A percentile compares a stretch with the other conserved stretches of the same genome.
Conservation (phyloP, 2,888 invertebrate genomes). For the Idaea biselata region DNA sequence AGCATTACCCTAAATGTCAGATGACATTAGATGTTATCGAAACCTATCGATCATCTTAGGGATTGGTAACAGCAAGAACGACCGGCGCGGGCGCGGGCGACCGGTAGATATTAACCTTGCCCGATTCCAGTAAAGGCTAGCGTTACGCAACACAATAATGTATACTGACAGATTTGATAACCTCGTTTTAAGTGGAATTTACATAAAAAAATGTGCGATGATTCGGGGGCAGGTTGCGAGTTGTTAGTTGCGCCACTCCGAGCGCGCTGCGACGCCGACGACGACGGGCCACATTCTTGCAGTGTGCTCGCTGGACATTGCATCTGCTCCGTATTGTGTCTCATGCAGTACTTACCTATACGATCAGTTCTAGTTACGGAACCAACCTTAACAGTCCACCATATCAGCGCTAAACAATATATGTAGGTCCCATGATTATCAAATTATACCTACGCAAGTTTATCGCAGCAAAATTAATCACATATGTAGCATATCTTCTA, state of each 20-base stretch:
- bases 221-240: conserved; percentile 14
- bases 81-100: too few species aligned
- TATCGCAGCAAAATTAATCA: too few species aligned
- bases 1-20: neutral
- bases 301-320: neutral
- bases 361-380: too few species aligned
- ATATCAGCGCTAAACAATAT: too few species aligned
- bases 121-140: conserved; percentile 20
- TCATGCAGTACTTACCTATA: too few species aligned
- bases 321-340: conserved; percentile 1
- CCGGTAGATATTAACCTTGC: conserved; percentile 20
- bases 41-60: neutral
- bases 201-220: conserved; percentile 28
- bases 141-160: conserved; percentile 24
- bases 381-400: too few species aligned
- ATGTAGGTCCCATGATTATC: too few species aligned
- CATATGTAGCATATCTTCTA: too few species aligned
- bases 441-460: too few species aligned
- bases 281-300: conserved; percentile 15
- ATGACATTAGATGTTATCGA: neutral
- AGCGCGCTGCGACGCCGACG: conserved; percentile 16
- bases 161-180: conserved; percentile 20
- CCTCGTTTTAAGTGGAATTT: conserved; percentile 25
- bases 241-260: conserved; percentile 8
- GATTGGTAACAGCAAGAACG: neutral